Evolutionary conservation across 2,888 invertebrate species (phyloP), one percentile per base, ranked within the genome.

Genomic region (Andrena haemorrhoa): DNA sequence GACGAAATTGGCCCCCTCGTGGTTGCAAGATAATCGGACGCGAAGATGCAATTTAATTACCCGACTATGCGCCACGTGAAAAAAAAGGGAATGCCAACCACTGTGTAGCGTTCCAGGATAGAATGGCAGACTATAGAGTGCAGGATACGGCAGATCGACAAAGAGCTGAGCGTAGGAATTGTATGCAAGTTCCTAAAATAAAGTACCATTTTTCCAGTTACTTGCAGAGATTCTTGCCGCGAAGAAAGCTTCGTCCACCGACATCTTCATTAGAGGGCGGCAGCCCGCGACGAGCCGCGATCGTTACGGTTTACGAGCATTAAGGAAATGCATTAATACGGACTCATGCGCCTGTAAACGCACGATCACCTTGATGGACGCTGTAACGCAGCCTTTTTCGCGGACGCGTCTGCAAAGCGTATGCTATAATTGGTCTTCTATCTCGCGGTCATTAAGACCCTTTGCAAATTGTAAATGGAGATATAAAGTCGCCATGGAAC

Each of bases 261-360:
- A 85, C 83, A 87, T 86, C 86, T 88, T 89, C 88, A 87, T 90
- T 89, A 88, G 80, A 81, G 60, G 78, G 84, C 78, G 72, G 68
- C 70, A 77, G 60, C 75, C 58, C 70, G 56, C 68, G 26, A 29
- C 66, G 33, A 51, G 51, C 60, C 23, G 69, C 81, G 56, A 75
- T 73, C 84, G 85, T 90, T 87, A 88, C 87, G 89, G 80, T 82
- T 88, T 83, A 79, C 82, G 82, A 86, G 77, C 85, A 83, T 87
- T 84, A 85, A 88, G 87, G 83, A 89, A 78, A 83, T 68, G 61
- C 75, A 41, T 65, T 77, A 61, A 75, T 68, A 61, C 41, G 41
- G 35, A 58, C 51, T 58, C 58, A 5, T 47, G 33, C 69, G 53
- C 53, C 35, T 65, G 73, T 77, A 77, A 77, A 75, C 60, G 12